Evolutionary conservation across 30 jellyfish, hydroid and myxozoan genomes (phyloP).

Genomic region (Aurelia aurita): DNA sequence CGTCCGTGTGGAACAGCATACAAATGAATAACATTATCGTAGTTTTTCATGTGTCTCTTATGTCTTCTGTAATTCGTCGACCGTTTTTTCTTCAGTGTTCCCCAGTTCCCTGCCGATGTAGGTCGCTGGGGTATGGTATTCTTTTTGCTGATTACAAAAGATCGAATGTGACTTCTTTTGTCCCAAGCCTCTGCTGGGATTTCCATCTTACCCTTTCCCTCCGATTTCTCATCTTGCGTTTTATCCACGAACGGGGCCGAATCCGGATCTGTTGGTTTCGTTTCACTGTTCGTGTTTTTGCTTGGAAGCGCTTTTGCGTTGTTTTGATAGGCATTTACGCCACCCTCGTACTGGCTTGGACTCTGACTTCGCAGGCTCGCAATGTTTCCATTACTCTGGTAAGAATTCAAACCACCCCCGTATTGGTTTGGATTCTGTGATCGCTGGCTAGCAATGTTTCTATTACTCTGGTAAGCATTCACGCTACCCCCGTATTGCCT

Average conservation of each 20-base stretch:
- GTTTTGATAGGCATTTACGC: not conserved
- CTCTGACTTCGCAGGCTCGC: too few relatives aligned
- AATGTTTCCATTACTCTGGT: too few relatives aligned
- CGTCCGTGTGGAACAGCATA: not conserved
- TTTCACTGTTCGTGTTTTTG: too few relatives aligned
- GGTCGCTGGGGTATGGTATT: conserved; percentile 60
- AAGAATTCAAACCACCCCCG: too few relatives aligned
- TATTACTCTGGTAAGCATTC: too few relatives aligned
- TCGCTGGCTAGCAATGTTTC: too few relatives aligned
- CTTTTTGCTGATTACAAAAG: conserved; percentile 33
- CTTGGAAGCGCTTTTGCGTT: not conserved
- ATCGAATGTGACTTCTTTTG: conserved; percentile 47
- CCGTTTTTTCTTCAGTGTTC: conserved; percentile 70
- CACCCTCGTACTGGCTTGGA: too few relatives aligned
- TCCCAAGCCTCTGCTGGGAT: conserved; percentile 61
- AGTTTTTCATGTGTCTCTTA: not conserved
- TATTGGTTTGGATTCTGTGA: too few relatives aligned
- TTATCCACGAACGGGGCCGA: too few relatives aligned
- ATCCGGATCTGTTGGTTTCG: too few relatives aligned
- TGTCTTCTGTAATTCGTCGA: not conserved
- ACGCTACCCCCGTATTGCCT: too few relatives aligned
- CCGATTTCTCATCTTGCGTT: not conserved
- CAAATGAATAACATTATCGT: not conserved
- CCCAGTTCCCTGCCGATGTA: conserved; percentile 60
- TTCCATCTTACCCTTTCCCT: not conserved